These are phyloP conservation scores for Ophion ellenae DNA, from an alignment of 2,888 invertebrate genomes.

Conservation along the genomic window DNA sequence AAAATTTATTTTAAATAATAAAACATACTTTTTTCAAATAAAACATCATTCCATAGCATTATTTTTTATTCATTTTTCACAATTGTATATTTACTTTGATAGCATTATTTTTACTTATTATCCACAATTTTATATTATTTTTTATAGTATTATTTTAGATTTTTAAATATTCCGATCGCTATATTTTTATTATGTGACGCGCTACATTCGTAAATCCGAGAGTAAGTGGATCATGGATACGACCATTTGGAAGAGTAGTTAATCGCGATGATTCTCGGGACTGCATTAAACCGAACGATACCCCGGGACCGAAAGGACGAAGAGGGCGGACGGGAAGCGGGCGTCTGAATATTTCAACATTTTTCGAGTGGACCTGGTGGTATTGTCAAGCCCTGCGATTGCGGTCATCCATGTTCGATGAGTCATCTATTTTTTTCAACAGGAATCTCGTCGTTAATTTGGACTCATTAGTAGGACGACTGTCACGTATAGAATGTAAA, in stretches of 20 bases:
- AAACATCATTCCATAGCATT: too few relatives aligned
- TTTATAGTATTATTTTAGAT: not conserved
- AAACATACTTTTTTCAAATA: too few relatives aligned
- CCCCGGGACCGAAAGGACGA: not conserved
- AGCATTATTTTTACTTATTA: too few relatives aligned
- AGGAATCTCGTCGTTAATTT: not conserved
- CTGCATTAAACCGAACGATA: not conserved
- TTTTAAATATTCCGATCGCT: not conserved
- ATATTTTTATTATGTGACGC: not conserved
- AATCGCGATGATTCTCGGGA: slow-evolving; percentile 21
- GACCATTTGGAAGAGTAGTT: not conserved
- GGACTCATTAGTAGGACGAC: not conserved
- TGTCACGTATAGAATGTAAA: not conserved
- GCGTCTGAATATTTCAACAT: slow-evolving; percentile 27
- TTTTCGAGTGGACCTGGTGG: slow-evolving; percentile 15
- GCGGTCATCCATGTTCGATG: slow-evolving; percentile 20
- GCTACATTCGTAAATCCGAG: not conserved
- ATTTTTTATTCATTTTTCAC: too few relatives aligned
- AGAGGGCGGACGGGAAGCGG: not conserved
- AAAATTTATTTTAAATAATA: too few relatives aligned
- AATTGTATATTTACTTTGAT: too few relatives aligned
- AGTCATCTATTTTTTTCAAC: slow-evolving; percentile 13
- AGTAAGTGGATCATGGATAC: not conserved
- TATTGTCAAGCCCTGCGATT: slow-evolving; percentile 9
- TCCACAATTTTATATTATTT: too few relatives aligned